Conservation (phyloP, 2,113 vertebrate species). For the Laterallus jamaicensis region DNA sequence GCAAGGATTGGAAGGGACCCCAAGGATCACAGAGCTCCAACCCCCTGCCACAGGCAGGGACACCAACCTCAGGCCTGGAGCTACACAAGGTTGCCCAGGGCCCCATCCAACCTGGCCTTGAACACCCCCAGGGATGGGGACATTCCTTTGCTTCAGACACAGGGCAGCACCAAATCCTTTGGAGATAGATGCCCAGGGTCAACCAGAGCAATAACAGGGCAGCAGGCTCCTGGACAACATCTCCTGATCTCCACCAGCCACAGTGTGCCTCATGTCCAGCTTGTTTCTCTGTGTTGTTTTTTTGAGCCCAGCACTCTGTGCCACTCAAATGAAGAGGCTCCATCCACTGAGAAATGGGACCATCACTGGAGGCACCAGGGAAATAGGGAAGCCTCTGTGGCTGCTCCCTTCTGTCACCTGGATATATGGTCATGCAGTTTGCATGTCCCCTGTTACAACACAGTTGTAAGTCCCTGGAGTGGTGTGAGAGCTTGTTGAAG, state of each 20-base stretch:
- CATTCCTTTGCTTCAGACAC: background rate
- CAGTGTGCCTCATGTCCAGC: background rate
- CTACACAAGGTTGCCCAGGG: too few species aligned
- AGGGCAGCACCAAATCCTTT: background rate
- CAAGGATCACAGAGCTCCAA: too few species aligned
- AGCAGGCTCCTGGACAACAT: background rate
- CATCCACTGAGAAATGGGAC: background rate
- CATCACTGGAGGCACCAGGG: background rate
- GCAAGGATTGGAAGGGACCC: too few species aligned
- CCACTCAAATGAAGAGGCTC: background rate
- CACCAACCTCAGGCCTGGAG: too few species aligned
- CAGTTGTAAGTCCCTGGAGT: background rate
- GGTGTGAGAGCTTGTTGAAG: background rate
- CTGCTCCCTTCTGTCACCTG: background rate
- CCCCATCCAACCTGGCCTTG: too few species aligned
- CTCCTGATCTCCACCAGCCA: background rate
- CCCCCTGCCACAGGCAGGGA: too few species aligned
- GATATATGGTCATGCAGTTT: background rate
- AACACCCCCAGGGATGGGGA: too few species aligned
- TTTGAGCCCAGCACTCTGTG: background rate
- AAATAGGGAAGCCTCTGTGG: background rate
- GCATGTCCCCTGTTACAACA: background rate
- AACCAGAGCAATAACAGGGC: rapidly evolving
- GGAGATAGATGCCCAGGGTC: background rate
- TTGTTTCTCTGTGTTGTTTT: background rate